Conservation (phyloP, 1,140 invertebrate genomes). For the Ctenoplectra terminalis region DNA sequence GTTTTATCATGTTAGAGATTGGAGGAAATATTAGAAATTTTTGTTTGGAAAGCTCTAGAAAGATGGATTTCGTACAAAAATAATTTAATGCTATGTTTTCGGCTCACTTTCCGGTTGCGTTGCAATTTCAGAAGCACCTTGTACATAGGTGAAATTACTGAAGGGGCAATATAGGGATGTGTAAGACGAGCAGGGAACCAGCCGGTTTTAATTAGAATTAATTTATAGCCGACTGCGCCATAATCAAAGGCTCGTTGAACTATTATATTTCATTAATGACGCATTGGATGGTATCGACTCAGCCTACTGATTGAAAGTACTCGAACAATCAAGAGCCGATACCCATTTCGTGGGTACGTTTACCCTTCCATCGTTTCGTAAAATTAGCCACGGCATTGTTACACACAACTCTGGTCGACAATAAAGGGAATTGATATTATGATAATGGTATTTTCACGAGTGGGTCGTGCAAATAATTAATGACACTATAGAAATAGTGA, state of each 20-base stretch:
- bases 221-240: neutral
- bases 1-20: no score
- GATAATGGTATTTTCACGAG: no score
- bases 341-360: neutral
- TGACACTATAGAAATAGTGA: no score
- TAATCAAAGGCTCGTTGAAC: neutral
- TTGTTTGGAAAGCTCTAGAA: no score
- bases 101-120: no score
- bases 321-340: neutral
- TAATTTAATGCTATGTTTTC: no score
- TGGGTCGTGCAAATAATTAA: no score
- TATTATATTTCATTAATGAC: conserved; percentile 18
- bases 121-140: no score
- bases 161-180: neutral
- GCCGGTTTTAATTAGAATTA: conserved; percentile 30
- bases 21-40: no score
- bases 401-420: no score
- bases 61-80: no score
- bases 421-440: no score
- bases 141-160: neutral
- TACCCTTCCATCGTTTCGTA: neutral
- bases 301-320: neutral
- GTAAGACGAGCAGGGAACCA: neutral
- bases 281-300: neutral
- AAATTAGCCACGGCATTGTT: conserved; percentile 1